A percentile compares a stretch with the other conserved stretches of the same genome.
Conservation (phyloP, 2,113 vertebrate species). For the Anoplopoma fimbria region DNA sequence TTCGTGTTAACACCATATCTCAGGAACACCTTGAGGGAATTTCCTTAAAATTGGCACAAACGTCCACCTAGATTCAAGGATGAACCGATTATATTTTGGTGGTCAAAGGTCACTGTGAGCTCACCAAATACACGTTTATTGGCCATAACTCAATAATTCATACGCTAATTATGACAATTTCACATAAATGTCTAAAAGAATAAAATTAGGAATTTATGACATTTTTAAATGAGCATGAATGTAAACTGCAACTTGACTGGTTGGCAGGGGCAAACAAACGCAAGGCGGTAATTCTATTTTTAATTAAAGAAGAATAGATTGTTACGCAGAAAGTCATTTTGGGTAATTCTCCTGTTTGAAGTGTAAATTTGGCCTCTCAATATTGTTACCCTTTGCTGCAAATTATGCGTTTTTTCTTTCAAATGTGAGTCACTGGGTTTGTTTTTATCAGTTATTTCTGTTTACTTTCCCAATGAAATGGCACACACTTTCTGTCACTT, state of each 20-base stretch:
- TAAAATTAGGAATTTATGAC: not conserved
- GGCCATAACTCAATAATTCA: not conserved
- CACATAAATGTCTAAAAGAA: not conserved
- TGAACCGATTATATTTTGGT: not conserved
- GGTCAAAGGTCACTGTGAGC: not conserved
- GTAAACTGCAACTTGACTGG: too few species aligned
- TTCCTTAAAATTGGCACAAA: not conserved
- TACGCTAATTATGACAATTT: not conserved
- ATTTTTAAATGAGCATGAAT: not conserved
- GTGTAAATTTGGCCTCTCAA: not conserved
- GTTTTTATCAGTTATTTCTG: not conserved
- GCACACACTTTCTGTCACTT: not conserved
- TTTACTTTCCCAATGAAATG: slow-evolving; percentile 2
- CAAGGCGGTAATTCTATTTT: not conserved
- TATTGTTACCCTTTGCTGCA: not conserved
- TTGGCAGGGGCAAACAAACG: too few species aligned
- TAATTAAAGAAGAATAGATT: not conserved
- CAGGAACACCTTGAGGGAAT: not conserved
- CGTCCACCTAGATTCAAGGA: not conserved
- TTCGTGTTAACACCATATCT: not conserved
- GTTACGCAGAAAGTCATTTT: not conserved
- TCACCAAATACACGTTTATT: not conserved
- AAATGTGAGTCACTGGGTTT: not conserved
- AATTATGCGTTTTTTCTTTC: not conserved
- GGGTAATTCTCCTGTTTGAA: not conserved